Conservation (phyloP, 37 sponge, comb jelly and placozoan genomes). For the Aplysina aerophoba region DNA sequence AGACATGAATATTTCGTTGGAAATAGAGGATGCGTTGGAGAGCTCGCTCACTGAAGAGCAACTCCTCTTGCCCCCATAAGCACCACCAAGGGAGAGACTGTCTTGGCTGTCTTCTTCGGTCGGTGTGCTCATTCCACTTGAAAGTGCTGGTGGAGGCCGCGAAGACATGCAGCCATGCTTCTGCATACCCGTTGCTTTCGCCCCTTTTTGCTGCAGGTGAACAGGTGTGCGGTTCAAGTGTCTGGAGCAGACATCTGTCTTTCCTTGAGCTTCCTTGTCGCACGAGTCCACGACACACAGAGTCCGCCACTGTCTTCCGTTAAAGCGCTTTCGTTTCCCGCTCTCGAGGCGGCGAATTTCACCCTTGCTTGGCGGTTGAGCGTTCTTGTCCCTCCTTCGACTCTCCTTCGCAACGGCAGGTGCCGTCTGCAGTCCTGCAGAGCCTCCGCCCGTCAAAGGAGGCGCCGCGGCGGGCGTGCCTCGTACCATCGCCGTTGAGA, state of each 20-base stretch:
- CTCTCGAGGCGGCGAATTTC: background rate
- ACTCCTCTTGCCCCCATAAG: background rate
- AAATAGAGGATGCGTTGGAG: background rate
- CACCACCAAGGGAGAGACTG: background rate
- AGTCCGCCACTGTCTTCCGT: constrained; percentile 12
- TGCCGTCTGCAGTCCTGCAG: background rate
- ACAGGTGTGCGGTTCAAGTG: background rate
- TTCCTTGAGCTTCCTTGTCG: background rate
- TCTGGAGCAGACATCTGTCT: background rate
- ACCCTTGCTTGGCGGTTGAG: background rate
- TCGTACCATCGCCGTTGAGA: too few relatives aligned
- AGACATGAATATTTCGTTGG: background rate
- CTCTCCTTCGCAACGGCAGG: background rate
- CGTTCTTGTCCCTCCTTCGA: background rate
- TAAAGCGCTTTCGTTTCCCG: background rate
- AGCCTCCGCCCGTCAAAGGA: background rate
- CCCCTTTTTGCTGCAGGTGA: background rate
- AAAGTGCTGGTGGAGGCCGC: too few relatives aligned
- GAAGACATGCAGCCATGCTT: background rate
- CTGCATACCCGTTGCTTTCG: background rate
- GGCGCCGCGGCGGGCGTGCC: background rate
- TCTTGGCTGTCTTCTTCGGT: constrained; percentile 24
- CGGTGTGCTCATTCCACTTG: background rate
- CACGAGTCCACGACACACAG: background rate
- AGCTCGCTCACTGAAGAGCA: constrained; percentile 6